Base-by-base conservation (phyloP, 2,797 vertebrate species). In the Cuniculus paca region DNA sequence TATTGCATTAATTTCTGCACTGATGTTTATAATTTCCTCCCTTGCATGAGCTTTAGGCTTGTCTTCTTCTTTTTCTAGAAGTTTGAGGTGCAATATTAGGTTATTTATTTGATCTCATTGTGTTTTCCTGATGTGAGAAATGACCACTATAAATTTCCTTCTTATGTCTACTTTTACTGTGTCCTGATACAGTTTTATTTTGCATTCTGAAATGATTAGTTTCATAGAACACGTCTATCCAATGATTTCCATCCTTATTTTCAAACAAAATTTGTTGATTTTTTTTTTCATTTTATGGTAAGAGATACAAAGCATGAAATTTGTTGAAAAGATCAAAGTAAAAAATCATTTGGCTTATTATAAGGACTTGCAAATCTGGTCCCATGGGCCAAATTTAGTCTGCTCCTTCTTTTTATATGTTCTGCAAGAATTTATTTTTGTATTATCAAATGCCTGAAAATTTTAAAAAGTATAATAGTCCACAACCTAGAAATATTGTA, bases 191-290 rank as follows among this genome's bases (percentile, higher is more conserved):
- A 14, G n/a, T 31, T 52, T 5, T 72, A n/a, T 52, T 70, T 83
- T 31, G 79, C 88, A 84, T 54, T 42, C 5, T 72, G 20, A 65
- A 10, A 22, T 19, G 6, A 80, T 75, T 61, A 65, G 45, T 81
- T 91, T 80, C 4, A 50, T 89, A 48, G n/a, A 95, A 90, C 16
- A 77, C 5, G 63, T 31, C 1, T 54, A 56, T 75, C 2, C 39
- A 80, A 17, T 75, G 8, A 48, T 93, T 95, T 88, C 7, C 9
- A 89, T 20, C 28, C 78, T 95, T 88, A 88, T n/a, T 91, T 81
- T 91, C 12, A 88, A 50, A 84, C 9, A 88, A 91, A 68, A 78
- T 3, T 16, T 77, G 48, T 26, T 80, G 6, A 7, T 52, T 91
- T 77, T 80, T 10, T 10, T 28, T 52, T 91, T 83, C 36, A 78